Percentiles rank a stretch among this genome's conserved stretches.
Evolutionary conservation across 1,140 invertebrate species (phyloP).

Genomic region (Cotesia typhae): DNA sequence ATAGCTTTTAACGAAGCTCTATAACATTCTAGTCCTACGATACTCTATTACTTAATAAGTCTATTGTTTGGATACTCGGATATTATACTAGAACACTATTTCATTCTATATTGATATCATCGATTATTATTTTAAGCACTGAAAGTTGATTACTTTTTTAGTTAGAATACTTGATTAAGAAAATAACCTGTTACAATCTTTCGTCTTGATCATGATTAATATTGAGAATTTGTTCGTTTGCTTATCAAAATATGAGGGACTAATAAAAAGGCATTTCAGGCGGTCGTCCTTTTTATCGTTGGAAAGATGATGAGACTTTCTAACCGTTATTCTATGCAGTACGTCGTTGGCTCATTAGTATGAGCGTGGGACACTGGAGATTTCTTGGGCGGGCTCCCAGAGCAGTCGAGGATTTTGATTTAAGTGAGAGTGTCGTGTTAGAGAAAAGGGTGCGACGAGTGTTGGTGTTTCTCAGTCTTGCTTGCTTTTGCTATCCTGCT

Average conservation of each 20-base stretch:
- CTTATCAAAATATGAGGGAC: background rate
- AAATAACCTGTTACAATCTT: no score
- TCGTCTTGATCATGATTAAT: background rate
- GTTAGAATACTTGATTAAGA: no score
- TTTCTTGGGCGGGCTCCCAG: constrained; percentile 52
- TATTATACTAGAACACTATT: background rate
- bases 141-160: no score
- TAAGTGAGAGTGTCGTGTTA: constrained; percentile 41
- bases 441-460: background rate
- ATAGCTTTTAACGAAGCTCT: constrained; percentile 60
- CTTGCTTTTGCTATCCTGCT: constrained; percentile 34
- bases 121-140: no score
- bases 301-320: background rate
- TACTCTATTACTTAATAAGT: constrained; percentile 45
- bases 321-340: background rate
- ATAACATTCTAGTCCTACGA: background rate
- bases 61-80: constrained; percentile 22
- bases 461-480: background rate
- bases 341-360: constrained; percentile 52
- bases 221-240: background rate
- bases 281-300: background rate
- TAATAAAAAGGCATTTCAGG: background rate
- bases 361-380: constrained; percentile 53
- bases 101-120: no score
- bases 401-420: constrained; percentile 54